Percentiles rank a stretch among this genome's conserved stretches.
Evolutionary conservation across 2,113 vertebrate species (phyloP).

Genomic region (Apteryx mantelli): DNA sequence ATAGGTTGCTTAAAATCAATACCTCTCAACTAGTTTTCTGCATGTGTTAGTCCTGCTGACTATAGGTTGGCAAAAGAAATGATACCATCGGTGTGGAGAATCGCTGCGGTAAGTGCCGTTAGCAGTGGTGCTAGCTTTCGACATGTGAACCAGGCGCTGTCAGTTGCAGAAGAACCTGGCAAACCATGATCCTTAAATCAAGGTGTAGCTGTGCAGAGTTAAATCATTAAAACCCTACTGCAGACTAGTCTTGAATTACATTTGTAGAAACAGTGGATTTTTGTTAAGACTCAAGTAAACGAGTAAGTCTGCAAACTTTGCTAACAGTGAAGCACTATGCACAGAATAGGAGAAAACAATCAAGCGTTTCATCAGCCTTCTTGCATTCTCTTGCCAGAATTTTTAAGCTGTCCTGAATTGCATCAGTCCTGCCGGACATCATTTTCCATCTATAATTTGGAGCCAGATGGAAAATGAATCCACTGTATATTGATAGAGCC

Average conservation of each 20-base stretch:
- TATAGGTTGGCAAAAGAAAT: background rate
- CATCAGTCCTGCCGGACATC: conserved; percentile 17
- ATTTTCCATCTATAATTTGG: background rate
- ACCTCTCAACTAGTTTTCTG: background rate
- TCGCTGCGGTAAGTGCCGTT: background rate
- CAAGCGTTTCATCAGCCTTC: conserved; percentile 20
- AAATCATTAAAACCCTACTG: background rate
- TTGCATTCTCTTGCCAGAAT: conserved; percentile 18
- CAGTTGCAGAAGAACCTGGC: background rate
- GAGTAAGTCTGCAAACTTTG: background rate
- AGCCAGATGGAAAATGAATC: conserved; percentile 19
- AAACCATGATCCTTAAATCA: rapidly evolving
- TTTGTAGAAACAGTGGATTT: conserved; percentile 19
- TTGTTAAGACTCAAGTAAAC: background rate
- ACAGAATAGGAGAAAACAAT: conserved; percentile 29
- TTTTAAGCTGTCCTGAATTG: background rate
- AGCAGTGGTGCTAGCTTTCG: rapidly evolving
- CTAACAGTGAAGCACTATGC: conserved; percentile 24
- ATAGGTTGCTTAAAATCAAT: background rate
- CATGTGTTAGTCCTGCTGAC: background rate
- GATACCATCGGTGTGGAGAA: background rate
- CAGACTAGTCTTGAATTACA: background rate
- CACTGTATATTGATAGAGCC: background rate
- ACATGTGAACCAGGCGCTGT: rapidly evolving
- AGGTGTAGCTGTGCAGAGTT: background rate